Base-by-base conservation (phyloP, 2,797 vertebrate species). In the Hafferia zeledoni region DNA sequence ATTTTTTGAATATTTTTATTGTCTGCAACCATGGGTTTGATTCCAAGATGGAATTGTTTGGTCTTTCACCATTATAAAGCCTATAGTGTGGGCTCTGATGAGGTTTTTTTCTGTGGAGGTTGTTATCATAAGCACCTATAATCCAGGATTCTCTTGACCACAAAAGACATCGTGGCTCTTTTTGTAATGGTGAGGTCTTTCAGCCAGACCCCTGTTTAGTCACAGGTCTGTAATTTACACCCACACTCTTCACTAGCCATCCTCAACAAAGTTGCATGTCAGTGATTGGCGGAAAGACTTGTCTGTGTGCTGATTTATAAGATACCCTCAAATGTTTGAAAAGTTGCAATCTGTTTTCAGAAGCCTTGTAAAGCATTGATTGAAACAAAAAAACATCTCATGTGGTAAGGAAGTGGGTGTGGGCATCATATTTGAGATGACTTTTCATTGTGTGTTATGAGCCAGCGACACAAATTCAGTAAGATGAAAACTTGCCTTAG, bases 391-490 rank as follows among this genome's bases (percentile, higher is more conserved):
- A 53, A 72, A 57, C 13, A 41, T 60, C 17, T 46, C 33, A 37
- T 33, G 50, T 2, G 0, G 24, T 61, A 59, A 79, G 63, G 60
- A 92, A 81, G 17, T 7, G 28, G 6, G 6, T 4, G 1, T 8
- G 10, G 28, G 6, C 22, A 18, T 59, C 25, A 4, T 11, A 22
- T 70, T 82, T 53, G 25, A 60, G 47, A 50, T 37, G 27, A 49
- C 17, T 65, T 92, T 0, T 0, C 2, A 4, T 47, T 1, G 0
- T 12, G 8, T 64, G 47, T 31, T 86, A 0, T 56, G 61, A 60
- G 22, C 16, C 19, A 87, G 15, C 8, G 70, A 11, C 22, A 37
- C 25, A 69, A 44, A 65, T 22, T 65, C 27, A 30, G 18, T 33
- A 61, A 14, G 33, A 81, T 91, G 25, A 71, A 28, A 78, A 61